Evolutionary conservation across 1,140 invertebrate genomes (phyloP), one percentile per base, ranked within the genome.

Genomic region (Penaeus indicus): DNA sequence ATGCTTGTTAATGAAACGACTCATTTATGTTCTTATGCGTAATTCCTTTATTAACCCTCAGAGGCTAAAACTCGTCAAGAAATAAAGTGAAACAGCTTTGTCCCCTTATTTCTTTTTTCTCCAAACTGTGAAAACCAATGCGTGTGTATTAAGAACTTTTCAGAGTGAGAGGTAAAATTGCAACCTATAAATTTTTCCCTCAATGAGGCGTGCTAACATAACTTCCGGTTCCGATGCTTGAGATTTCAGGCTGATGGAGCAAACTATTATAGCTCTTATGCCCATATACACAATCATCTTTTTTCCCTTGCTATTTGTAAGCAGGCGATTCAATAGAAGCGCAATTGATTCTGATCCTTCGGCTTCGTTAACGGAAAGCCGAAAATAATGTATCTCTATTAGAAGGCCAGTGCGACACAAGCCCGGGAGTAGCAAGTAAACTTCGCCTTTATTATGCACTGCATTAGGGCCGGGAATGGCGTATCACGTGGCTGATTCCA

Each of bases 191-290:
- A 84, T 89, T 64, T 42, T 32, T 47, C 25, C 77, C 77, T 84
- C 87, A 89, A 89, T 89, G 87, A 89, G 87, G 81, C 87, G 82
- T 84, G 82, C 72, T 88, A 89, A 79, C 87, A 84, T 89, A 89
- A 89, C 87, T 89, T 89, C 87, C 87, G 80, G 86, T 89, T 84
- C 87, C 87, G 87, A 89, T 89, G 87, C 82, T 84, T 79, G 87
- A 89, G 82, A 84, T 79, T 67, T 38, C 27, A 69, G 61, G 81
- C 54, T 79, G 22, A 25, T 16, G 80, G 32, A 78, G 82, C 80
- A 83, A 84, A 84, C 87, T 79, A 89, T 89, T 89, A 89, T 84
- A 64, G 87, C 72, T 80, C 81, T 77, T 84, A 79, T 79, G 19
- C 81, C 61, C 72, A 84, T 64, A 64, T 84, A 89, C 82, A 67